Evolutionary conservation across 2,797 vertebrate species (phyloP).

Genomic region (Sebastes alutus): DNA sequence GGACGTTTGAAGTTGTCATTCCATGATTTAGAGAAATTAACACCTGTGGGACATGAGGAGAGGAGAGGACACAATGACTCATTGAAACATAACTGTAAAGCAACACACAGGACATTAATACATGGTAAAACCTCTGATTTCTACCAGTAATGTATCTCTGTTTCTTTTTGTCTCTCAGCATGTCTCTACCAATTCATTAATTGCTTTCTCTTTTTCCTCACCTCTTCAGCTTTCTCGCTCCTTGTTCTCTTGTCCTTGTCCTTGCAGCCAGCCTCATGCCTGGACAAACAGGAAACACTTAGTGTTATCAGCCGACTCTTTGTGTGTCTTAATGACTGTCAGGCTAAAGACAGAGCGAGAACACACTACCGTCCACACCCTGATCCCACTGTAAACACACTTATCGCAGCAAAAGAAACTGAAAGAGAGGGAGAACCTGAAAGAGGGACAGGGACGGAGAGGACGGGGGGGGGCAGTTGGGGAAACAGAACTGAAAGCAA

Average conservation of each 20-base stretch:
- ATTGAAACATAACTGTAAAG: neutral
- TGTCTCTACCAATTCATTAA: neutral
- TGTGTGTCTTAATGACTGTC: conserved; percentile 68
- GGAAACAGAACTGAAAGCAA: conserved; percentile 27
- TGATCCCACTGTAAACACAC: conserved; percentile 67
- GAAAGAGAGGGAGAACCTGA: conserved; percentile 1
- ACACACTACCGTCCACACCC: conserved; percentile 61
- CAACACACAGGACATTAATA: neutral
- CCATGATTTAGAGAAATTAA: neutral
- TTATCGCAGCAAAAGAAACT: conserved; percentile 24
- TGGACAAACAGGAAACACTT: conserved; percentile 81
- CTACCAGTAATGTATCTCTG: neutral
- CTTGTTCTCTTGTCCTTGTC: conserved; percentile 21
- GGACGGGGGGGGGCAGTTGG: neutral
- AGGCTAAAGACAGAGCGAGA: conserved; percentile 52
- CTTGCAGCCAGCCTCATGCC: conserved; percentile 19
- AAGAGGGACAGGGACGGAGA: too few species aligned
- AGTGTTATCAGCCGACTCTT: conserved; percentile 69
- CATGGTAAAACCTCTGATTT: neutral
- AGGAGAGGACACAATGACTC: neutral
- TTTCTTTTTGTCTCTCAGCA: neutral
- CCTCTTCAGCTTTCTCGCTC: neutral
- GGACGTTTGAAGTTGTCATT: conserved; percentile 11
- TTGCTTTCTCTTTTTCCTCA: neutral
- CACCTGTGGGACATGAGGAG: neutral